phyloP scores from a whole-genome alignment of 2,113 vertebrate genomes.

The Microcebus murinus region DNA sequence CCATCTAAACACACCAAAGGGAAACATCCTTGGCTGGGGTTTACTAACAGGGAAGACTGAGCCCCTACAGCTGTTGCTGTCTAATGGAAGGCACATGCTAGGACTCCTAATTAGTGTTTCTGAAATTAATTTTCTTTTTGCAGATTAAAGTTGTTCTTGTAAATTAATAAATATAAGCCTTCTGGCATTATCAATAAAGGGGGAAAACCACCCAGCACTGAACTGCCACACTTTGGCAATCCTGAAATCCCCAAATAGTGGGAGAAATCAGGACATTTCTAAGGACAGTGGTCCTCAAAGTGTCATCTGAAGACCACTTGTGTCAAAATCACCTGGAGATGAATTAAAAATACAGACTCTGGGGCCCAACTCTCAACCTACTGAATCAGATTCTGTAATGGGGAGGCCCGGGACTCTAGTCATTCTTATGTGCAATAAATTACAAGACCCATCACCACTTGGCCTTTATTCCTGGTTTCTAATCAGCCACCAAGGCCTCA shows the following conservation, averaged over 20 bases:
- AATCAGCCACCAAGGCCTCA: background rate
- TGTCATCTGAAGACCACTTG: background rate
- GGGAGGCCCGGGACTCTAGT: background rate
- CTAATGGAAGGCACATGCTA: background rate
- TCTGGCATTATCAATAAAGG: background rate
- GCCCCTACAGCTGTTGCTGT: background rate
- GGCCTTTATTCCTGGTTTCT: background rate
- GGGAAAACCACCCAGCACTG: background rate
- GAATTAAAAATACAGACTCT: background rate
- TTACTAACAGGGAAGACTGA: background rate
- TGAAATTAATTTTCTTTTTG: constrained; percentile 13
- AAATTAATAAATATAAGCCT: background rate
- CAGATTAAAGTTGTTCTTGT: background rate
- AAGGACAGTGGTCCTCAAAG: background rate
- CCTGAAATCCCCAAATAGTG: background rate
- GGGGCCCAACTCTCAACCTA: background rate
- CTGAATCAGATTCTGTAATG: background rate
- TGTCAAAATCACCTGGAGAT: background rate
- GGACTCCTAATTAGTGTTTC: background rate
- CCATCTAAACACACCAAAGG: background rate
- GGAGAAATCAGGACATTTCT: background rate
- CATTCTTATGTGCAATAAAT: background rate
- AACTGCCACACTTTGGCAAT: background rate
- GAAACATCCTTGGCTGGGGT: background rate
- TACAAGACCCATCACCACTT: background rate